phyloP scores from a whole-genome alignment of 1,140 invertebrate genomes.

The Acromyrmex echinatior region DNA sequence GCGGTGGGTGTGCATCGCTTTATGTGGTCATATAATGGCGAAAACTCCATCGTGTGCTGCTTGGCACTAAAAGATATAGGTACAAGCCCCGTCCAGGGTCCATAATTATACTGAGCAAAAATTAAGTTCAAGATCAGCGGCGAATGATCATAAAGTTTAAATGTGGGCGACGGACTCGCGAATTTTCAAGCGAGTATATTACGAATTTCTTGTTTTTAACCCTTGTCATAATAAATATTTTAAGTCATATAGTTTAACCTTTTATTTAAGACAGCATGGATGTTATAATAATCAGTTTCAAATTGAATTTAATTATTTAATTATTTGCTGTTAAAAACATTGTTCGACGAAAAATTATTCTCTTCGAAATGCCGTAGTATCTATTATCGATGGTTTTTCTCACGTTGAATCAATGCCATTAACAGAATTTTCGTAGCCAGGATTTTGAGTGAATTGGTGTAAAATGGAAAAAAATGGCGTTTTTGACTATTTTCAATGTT shows the following conservation, averaged over 20 bases:
- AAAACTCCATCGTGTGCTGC: slow-evolving; percentile 50
- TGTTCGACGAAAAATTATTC: no score
- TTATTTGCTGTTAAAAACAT: background rate
- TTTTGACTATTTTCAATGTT: no score
- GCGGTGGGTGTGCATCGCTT: slow-evolving; percentile 72
- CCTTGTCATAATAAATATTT: background rate
- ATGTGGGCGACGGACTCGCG: slow-evolving; percentile 20
- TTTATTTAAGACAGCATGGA: background rate
- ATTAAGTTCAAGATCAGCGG: slow-evolving; percentile 1
- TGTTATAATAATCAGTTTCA: background rate
- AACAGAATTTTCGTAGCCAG: no score
- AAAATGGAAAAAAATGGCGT: no score
- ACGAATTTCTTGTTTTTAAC: background rate
- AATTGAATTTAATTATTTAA: background rate
- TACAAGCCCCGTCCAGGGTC: background rate
- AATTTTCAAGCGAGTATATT: background rate
- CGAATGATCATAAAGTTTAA: slow-evolving; percentile 7
- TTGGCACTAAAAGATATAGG: slow-evolving; percentile 1
- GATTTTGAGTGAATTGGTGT: no score
- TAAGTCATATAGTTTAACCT: background rate
- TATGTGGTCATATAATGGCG: slow-evolving; percentile 31
- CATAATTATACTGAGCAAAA: slow-evolving; percentile 40
- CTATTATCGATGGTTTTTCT: no score
- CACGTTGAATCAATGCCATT: no score
- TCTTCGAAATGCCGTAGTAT: no score